Conservation (phyloP, 2,797 vertebrate genomes). For the Phoeniculus purpureus region DNA sequence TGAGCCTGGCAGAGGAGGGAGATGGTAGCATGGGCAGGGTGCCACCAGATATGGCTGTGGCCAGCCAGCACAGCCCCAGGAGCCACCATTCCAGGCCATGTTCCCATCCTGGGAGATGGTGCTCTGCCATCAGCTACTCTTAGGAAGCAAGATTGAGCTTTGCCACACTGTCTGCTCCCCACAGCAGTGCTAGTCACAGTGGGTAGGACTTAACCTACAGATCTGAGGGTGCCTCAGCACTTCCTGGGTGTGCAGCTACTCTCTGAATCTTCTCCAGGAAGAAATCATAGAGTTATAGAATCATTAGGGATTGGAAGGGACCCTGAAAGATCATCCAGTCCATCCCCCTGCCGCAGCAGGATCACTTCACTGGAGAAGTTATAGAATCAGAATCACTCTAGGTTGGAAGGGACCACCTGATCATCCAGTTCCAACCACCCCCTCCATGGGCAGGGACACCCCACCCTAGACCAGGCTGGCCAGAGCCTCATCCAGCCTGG, state of each 20-base stretch:
- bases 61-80: neutral
- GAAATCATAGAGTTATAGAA: neutral
- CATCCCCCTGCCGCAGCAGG: too few species aligned
- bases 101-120: fast-evolving
- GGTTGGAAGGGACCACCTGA: too few species aligned
- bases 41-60: neutral
- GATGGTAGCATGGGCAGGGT: neutral
- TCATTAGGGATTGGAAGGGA: too few species aligned
- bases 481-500: too few species aligned
- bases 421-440: too few species aligned
- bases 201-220: fast-evolving
- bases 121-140: neutral
- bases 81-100: fast-evolving
- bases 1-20: fast-evolving
- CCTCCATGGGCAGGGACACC: too few species aligned
- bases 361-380: too few species aligned
- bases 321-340: too few species aligned
- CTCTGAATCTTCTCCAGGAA: neutral
- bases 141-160: neutral
- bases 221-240: neutral
- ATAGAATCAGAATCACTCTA: too few species aligned
- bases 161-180: neutral
- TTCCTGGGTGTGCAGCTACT: neutral
- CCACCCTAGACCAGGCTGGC: too few species aligned
- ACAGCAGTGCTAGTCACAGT: neutral